phyloP scores from a whole-genome alignment of 2,888 invertebrate genomes.

The Pterobdella sp. region DNA sequence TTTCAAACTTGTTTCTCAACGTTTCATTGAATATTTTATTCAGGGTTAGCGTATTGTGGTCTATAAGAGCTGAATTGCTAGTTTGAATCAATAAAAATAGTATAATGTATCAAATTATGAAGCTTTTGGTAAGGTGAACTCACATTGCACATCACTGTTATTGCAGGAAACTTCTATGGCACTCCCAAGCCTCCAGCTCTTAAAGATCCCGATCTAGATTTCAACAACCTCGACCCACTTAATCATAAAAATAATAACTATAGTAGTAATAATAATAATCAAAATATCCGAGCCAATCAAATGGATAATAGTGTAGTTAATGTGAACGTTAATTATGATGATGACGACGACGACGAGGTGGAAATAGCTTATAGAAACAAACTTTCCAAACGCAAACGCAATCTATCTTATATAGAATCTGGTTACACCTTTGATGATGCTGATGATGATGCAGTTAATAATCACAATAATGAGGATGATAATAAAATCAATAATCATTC shows the following conservation, averaged over 20 bases:
- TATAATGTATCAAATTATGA: no score
- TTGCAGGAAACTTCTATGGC: slow-evolving; percentile 57
- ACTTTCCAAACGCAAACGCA: background rate
- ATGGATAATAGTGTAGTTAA: background rate
- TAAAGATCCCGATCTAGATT: slow-evolving; percentile 5
- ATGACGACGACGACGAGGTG: no score
- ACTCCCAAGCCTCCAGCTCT: slow-evolving; percentile 56
- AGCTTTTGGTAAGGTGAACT: no score
- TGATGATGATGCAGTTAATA: background rate
- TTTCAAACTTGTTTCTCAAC: no score
- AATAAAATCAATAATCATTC: background rate
- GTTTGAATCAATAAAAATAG: no score
- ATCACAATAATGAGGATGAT: background rate
- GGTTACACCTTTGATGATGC: background rate
- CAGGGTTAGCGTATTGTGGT: no score
- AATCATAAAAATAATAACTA: slow-evolving; percentile 8
- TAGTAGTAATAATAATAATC: background rate
- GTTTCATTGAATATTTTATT: no score
- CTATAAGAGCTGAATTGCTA: no score
- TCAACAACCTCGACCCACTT: background rate
- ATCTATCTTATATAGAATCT: background rate
- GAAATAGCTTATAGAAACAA: no score
- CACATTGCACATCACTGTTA: no score
- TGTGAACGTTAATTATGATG: no score
- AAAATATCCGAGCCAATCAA: background rate